Evolutionary conservation across 2,888 invertebrate species (phyloP), one percentile per base, ranked within the genome.

Genomic region (Synergus gifuensis): DNA sequence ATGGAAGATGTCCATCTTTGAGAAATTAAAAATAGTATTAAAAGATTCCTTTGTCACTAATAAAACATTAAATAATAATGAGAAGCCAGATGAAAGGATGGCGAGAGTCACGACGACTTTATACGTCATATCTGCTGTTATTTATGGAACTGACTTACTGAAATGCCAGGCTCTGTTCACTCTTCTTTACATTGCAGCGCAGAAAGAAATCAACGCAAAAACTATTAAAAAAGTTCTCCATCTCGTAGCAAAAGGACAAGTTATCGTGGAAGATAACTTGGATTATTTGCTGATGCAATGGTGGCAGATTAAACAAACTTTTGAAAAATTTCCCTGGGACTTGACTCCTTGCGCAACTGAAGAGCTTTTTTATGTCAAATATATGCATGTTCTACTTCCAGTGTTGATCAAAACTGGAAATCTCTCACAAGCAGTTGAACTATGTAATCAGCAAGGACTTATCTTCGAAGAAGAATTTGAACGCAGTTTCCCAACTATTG

Each of bases 81-180:
- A 83, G 8, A 82, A 79, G 40, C 58, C 77, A 12, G 96, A 96
- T 85, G 95, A 96, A 90, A 36, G 77, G 67, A 80, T 83, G n/a
- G 67, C 94, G 82, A 93, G 95, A 87, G 94, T 94, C 1, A 92
- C 93, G 0, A 94, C 94, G 62, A 93, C 94, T 11, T 91, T 96
- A 46, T 94, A 95, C 76, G 93, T 93, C 49, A 93, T 94, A 82
- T 92, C 93, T 22, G 92, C 93, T 28, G 87, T 95, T 4, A 93
- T 94, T 42, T 92, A 93, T 58, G 78, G 84, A 36, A 91, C 93
- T 2, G 94, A 93, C 22, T 79, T 83, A 78, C 86, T 94, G 84
- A 91, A 94, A 66, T 94, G 94, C 83, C 93, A 92, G 84, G 93
- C 94, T 73, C 88, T 96, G 1, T 93, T 93, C 78, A 90, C 92